Base-by-base conservation (phyloP, 2,113 vertebrate species). In the Halichoeres trimaculatus region DNA sequence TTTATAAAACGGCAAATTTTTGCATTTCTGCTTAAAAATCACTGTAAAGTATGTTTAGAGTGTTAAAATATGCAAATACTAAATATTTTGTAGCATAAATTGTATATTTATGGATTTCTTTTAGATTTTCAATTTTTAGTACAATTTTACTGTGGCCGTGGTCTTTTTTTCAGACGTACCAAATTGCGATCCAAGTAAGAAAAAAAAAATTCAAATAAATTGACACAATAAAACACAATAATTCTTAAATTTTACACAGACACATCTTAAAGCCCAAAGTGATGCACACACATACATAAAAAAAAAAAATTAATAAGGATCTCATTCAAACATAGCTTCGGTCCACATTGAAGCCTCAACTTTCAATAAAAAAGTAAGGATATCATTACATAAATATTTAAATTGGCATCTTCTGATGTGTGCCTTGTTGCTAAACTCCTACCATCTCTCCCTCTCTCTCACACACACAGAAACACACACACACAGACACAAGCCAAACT, bases 401-500 rank as follows among this genome's bases (percentile, higher is more conserved):
- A 8, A 43, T 22, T 40, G 43, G 48, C 24, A 53, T 58, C 47
- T 56, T n/a, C 26, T 34, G 23, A 70, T 58, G 23, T 3, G 1
- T 65, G 70, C 50, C 57, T 76, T 80, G 59, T 73, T 30, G 26
- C 59, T 38, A 23, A 24, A 38, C 24, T 34, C 12, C 59, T 26
- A 26, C 34, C 57, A 14, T 10, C 30, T 74, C 45, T 35, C 57
- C 53, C 47, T 45, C 36, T 60, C 58, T 40, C 24, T 51, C 23
- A 54, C 38, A 41, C 17, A 60, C 9, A 60, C 0, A 47, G 45
- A 35, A 36, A 41, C 22, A 41, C 35, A 53, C 41, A 52, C 53
- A 38, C 48, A 40, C 55, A 45, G 34, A 55, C 69, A 67, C 72
- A 73, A 67, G 58, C 74, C 88, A 91, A 93, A 93, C 91, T 90